These are phyloP conservation scores for Lasioglossum vierecki DNA, from an alignment of 2,888 invertebrate genomes.

Conservation along the genomic window DNA sequence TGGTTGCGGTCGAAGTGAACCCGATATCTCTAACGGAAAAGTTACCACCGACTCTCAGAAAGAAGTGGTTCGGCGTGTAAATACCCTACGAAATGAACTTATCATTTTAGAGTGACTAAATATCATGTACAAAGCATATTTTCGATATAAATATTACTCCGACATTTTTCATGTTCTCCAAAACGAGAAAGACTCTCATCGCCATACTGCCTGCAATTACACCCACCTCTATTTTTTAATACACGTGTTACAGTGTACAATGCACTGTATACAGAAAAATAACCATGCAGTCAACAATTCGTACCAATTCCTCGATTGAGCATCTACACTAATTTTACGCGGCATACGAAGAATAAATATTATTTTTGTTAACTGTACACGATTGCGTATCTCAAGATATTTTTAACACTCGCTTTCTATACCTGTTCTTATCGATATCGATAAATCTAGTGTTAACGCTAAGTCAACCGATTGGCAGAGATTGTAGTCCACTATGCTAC, in stretches of 20 bases:
- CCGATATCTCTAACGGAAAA: constrained; percentile 89
- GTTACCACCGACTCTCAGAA: constrained; percentile 89
- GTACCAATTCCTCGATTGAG: neutral
- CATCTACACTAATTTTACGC: neutral
- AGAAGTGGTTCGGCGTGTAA: constrained; percentile 87
- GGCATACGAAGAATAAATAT: neutral
- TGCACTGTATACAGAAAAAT: constrained; percentile 16
- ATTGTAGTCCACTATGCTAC: neutral
- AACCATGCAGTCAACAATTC: neutral
- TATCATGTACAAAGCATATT: constrained; percentile 40
- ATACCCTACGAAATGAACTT: constrained; percentile 29
- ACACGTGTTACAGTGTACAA: constrained; percentile 32
- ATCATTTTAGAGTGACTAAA: constrained; percentile 7
- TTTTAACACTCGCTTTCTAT: neutral
- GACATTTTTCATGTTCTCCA: constrained; percentile 19
- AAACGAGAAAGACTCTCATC: neutral
- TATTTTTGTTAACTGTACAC: neutral
- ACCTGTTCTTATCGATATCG: neutral
- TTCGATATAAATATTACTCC: neutral
- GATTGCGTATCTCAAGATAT: neutral
- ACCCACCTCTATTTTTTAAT: constrained; percentile 47
- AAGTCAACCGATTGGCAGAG: neutral
- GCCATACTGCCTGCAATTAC: constrained; percentile 20
- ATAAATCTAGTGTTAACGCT: neutral
- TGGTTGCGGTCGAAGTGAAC: constrained; percentile 91